These are phyloP conservation scores for Scartelaos histophorus DNA, from an alignment of 2,113 vertebrate genomes.

Conservation along the genomic window DNA sequence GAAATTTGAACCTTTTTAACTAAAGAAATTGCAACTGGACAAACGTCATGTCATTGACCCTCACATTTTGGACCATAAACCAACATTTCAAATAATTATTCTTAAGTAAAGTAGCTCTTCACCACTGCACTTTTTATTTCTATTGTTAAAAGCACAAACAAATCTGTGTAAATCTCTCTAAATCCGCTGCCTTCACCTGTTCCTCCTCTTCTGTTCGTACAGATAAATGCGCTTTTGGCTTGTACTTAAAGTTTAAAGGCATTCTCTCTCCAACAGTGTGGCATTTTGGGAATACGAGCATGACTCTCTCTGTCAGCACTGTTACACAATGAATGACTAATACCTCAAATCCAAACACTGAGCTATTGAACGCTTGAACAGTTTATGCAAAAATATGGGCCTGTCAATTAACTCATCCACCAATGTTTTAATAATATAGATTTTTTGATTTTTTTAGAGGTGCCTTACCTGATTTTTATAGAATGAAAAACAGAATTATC, in stretches of 20 bases:
- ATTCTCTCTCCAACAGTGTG: constrained; percentile 13
- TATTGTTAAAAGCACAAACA: no score
- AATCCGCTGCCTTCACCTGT: not conserved
- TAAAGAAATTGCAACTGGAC: no score
- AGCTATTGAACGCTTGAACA: constrained; percentile 20
- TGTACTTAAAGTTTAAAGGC: not conserved
- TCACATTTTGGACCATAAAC: no score
- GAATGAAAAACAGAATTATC: no score
- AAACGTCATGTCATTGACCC: no score
- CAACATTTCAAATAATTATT: no score
- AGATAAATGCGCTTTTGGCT: constrained; percentile 1
- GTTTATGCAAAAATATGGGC: constrained; percentile 12
- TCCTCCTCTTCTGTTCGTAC: not conserved
- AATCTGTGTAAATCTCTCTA: not conserved
- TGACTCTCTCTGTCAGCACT: constrained; percentile 28
- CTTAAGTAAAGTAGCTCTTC: no score
- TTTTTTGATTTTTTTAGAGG: not conserved
- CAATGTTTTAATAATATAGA: constrained; percentile 5
- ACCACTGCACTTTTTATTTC: no score
- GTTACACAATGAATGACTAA: constrained; percentile 44
- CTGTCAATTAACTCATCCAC: constrained; percentile 20
- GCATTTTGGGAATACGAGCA: constrained; percentile 15
- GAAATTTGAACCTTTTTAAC: no score
- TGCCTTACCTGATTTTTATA: no score
- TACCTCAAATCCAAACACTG: constrained; percentile 35